A percentile compares a stretch with the other conserved stretches of the same genome.
Evolutionary conservation across 2,113 vertebrate genomes (phyloP).

Genomic region (Gavia stellata): DNA sequence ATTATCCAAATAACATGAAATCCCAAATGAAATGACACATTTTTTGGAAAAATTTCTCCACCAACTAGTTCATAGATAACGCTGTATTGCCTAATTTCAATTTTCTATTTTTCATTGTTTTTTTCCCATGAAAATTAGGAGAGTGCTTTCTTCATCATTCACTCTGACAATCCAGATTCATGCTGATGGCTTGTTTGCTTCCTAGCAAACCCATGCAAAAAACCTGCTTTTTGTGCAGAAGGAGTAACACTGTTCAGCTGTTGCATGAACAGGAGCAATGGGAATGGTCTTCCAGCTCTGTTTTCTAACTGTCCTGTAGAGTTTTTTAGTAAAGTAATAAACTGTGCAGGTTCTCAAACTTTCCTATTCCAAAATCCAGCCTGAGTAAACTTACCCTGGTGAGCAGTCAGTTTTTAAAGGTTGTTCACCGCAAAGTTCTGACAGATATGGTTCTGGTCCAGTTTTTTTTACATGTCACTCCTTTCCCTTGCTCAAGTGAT

Average conservation of each 20-base stretch:
- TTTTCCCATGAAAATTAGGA: not conserved
- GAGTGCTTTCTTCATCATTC: not conserved
- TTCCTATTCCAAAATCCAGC: not conserved
- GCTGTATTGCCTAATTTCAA: not conserved
- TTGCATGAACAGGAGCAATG: not conserved
- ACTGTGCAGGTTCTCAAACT: not conserved
- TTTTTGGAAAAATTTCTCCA: not conserved
- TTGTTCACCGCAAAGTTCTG: not conserved
- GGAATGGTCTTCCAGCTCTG: not conserved
- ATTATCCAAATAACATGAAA: not conserved
- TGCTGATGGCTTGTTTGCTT: not conserved
- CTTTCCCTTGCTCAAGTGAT: not conserved
- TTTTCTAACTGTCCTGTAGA: not conserved
- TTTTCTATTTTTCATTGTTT: not conserved
- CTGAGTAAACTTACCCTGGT: not conserved
- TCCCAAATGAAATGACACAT: not conserved
- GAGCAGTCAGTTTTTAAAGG: not conserved
- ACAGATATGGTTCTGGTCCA: not conserved
- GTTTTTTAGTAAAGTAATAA: not conserved
- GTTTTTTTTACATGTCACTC: too few relatives aligned
- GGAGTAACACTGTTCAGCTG: not conserved
- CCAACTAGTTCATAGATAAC: not conserved
- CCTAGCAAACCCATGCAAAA: not conserved
- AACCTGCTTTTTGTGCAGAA: not conserved
- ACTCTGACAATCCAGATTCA: not conserved